Evolutionary conservation across 1,140 invertebrate species (phyloP).

Genomic region (Nilaparvata lugens): DNA sequence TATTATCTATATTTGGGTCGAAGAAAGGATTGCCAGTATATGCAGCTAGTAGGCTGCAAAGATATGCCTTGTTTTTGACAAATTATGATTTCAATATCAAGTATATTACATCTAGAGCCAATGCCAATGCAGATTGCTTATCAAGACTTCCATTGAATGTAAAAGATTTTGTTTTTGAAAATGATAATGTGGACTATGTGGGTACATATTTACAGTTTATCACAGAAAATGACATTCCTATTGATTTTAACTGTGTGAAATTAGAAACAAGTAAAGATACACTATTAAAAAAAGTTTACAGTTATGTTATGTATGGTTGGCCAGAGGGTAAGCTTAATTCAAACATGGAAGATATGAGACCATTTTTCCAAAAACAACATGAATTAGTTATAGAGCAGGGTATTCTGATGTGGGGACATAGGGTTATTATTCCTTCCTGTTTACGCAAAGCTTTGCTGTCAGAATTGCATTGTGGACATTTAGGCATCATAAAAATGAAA

Average conservation of each 20-base stretch:
- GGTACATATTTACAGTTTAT: conserved; percentile 8
- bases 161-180: conserved; percentile 7
- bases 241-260: background rate
- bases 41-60: conserved; percentile 28
- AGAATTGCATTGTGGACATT: conserved; percentile 18
- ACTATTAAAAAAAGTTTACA: background rate
- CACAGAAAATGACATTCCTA: conserved; percentile 1
- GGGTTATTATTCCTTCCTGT: conserved; percentile 13
- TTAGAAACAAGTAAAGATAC: conserved; percentile 8
- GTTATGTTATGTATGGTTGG: background rate
- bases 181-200: conserved; percentile 4
- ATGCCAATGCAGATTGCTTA: conserved; percentile 27
- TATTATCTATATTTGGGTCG: conserved; percentile 34
- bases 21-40: conserved; percentile 30
- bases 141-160: conserved; percentile 20
- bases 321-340: background rate
- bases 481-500: conserved; percentile 21
- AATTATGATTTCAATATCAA: conserved; percentile 24
- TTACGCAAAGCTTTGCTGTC: conserved; percentile 11
- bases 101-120: conserved; percentile 20
- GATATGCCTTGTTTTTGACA: conserved; percentile 28
- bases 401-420: conserved; percentile 7
- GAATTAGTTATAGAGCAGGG: conserved; percentile 8
- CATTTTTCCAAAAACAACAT: conserved; percentile 4
- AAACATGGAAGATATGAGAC: conserved; percentile 7